Conservation (phyloP, 2,113 vertebrate species). For the Epinephelus fuscoguttatus region DNA sequence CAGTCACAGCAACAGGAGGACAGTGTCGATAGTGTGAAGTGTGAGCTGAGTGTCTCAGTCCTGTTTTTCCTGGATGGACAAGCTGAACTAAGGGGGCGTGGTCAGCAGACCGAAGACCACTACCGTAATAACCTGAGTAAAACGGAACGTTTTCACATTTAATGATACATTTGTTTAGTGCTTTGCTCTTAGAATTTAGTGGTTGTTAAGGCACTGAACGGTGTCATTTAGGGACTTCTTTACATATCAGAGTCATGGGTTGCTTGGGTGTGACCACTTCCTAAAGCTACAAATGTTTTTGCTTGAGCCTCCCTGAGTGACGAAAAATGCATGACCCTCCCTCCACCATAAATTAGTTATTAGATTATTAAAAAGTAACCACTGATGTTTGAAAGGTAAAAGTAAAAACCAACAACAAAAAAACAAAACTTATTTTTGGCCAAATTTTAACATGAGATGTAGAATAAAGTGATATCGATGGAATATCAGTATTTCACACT, state of each 20-base stretch:
- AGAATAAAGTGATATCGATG: no score
- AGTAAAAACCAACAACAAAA: no score
- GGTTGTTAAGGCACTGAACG: not conserved
- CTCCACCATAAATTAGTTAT: no score
- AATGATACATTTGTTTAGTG: no score
- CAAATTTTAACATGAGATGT: no score
- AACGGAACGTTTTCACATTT: not conserved
- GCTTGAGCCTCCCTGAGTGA: no score
- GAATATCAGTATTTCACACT: no score
- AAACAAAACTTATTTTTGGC: no score
- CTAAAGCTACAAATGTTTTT: no score
- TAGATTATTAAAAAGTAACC: no score
- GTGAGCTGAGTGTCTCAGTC: not conserved
- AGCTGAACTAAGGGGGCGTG: slow-evolving; percentile 33
- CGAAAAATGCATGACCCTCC: no score
- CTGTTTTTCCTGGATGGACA: not conserved
- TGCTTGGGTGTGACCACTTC: not conserved
- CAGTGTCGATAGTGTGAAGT: not conserved
- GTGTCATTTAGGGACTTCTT: not conserved
- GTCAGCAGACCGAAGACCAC: not conserved
- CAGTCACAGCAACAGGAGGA: slow-evolving; percentile 47
- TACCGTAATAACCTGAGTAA: slow-evolving; percentile 58
- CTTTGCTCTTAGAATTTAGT: not conserved
- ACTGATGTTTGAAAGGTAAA: no score
- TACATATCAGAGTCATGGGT: not conserved